A percentile compares a stretch with the other conserved stretches of the same genome.
These are phyloP conservation scores for Hydrolagus affinis DNA, from an alignment of 2,113 vertebrate species.

Conservation along the genomic window DNA sequence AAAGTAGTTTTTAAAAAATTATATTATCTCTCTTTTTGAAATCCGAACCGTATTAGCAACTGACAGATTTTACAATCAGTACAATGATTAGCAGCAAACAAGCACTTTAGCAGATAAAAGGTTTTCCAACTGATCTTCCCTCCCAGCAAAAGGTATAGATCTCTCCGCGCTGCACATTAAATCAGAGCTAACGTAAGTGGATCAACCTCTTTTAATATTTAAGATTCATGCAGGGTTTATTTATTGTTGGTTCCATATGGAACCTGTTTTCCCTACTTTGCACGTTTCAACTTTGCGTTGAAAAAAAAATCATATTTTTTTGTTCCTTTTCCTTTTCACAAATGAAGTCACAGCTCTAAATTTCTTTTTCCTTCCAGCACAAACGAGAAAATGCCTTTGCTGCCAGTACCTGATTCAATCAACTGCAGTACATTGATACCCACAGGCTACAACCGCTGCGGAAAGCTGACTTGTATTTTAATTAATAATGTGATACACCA, in stretches of 20 bases:
- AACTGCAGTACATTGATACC: constrained; percentile 88
- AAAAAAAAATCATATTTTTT: constrained; percentile 17
- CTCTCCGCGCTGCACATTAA: no score
- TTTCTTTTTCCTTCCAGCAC: constrained; percentile 79
- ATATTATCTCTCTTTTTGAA: not conserved
- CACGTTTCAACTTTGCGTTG: constrained; percentile 14
- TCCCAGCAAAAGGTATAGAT: not conserved
- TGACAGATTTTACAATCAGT: not conserved
- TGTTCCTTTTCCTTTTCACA: constrained; percentile 44
- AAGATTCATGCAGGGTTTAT: constrained; percentile 18
- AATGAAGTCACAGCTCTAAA: constrained; percentile 73
- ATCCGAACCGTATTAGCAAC: not conserved
- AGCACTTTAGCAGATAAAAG: not conserved
- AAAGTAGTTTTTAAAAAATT: no score
- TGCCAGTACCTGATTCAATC: constrained; percentile 94
- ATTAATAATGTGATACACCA: constrained; percentile 86
- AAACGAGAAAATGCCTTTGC: constrained; percentile 80
- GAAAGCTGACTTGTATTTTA: constrained; percentile 89
- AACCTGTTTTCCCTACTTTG: constrained; percentile 22
- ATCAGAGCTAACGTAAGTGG: not conserved
- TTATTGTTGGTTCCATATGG: constrained; percentile 27
- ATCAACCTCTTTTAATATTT: constrained; percentile 25
- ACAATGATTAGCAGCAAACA: constrained; percentile 3
- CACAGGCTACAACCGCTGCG: constrained; percentile 70
- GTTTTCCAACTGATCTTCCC: not conserved